A percentile compares a stretch with the other conserved stretches of the same genome.
Evolutionary conservation across 2,888 invertebrate species (phyloP).

Genomic region (Opisthograptis luteolata): DNA sequence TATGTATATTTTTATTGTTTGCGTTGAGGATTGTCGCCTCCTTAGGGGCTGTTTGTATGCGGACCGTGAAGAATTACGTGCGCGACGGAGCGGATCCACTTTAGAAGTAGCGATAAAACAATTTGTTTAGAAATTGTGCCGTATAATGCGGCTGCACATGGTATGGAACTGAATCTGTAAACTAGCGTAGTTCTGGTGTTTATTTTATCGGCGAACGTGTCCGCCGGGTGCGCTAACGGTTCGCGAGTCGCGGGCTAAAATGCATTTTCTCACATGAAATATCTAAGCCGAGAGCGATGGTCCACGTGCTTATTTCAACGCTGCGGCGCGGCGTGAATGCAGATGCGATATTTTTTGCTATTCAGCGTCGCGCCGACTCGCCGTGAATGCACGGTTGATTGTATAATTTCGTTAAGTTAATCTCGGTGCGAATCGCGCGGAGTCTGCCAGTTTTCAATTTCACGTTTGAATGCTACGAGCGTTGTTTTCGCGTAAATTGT

Average conservation of each 20-base stretch:
- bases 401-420: constrained; percentile 71
- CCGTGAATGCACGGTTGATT: constrained; percentile 67
- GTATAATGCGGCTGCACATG: constrained; percentile 62
- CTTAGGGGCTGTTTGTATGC: constrained; percentile 81
- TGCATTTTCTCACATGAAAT: constrained; percentile 58
- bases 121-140: constrained; percentile 75
- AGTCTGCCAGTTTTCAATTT: constrained; percentile 66
- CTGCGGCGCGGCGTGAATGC: constrained; percentile 29
- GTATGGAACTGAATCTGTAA: constrained; percentile 60
- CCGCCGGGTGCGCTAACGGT: constrained; percentile 52
- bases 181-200: constrained; percentile 54
- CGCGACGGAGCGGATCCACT: constrained; percentile 69
- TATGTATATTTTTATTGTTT: constrained; percentile 82
- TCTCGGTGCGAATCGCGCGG: constrained; percentile 58
- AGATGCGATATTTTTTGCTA: constrained; percentile 44
- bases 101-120: constrained; percentile 76
- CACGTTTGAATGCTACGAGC: constrained; percentile 59
- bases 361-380: constrained; percentile 29
- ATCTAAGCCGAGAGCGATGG: constrained; percentile 41
- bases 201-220: constrained; percentile 61
- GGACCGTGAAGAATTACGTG: constrained; percentile 77
- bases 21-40: constrained; percentile 79
- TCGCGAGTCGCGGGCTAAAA: constrained; percentile 47
- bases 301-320: constrained; percentile 41
- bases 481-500: constrained; percentile 61